Evolutionary conservation across 2,797 vertebrate genomes (phyloP).

Genomic region (Sebastes matsubarae): DNA sequence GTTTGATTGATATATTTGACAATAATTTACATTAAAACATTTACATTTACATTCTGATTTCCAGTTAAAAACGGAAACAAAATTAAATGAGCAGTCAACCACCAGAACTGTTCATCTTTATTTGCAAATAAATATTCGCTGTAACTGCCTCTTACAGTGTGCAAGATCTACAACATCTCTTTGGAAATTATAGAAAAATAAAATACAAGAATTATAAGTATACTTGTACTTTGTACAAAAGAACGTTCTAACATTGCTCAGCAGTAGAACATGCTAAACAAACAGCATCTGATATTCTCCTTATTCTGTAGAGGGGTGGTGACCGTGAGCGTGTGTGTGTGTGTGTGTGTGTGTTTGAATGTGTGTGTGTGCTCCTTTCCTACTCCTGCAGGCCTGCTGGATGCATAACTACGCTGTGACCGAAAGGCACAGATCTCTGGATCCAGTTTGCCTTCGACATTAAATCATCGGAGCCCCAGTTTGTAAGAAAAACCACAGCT

Average conservation of each 20-base stretch:
- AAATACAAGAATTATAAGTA: constrained; percentile 95
- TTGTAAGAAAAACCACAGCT: constrained; percentile 30
- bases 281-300: constrained; percentile 86
- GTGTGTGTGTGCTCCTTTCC: constrained; percentile 29
- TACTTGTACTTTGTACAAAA: constrained; percentile 99
- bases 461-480: constrained; percentile 31
- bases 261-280: constrained; percentile 96
- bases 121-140: constrained; percentile 95
- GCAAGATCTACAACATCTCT: constrained; percentile 95
- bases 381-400: constrained; percentile 48
- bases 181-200: constrained; percentile 99
- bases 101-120: constrained; percentile 93
- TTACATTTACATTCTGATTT: background rate
- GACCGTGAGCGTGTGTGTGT: constrained; percentile 70
- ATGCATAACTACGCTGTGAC: constrained; percentile 49
- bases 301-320: constrained; percentile 78
- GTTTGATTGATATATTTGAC: background rate
- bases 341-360: background rate
- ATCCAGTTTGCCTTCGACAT: constrained; percentile 48
- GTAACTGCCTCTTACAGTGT: constrained; percentile 91
- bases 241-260: constrained; percentile 94
- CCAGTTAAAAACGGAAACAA: constrained; percentile 12
- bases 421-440: constrained; percentile 61
- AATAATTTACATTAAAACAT: background rate
- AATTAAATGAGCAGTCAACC: constrained; percentile 73